These are phyloP conservation scores for Caiman crocodilus DNA, from an alignment of 2,797 vertebrate species.

Conservation along the genomic window DNA sequence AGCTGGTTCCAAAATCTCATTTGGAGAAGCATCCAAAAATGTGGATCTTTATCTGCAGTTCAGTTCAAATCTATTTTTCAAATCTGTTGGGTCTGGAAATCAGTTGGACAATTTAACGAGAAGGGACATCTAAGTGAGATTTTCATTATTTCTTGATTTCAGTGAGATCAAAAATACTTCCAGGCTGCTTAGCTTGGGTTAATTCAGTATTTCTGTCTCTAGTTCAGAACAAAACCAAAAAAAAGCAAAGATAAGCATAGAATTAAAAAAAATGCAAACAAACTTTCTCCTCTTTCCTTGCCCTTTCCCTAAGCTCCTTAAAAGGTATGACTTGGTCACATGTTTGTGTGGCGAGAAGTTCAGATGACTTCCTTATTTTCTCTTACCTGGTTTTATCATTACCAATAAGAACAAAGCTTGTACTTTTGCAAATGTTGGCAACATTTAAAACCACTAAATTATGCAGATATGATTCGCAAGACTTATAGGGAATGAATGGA, in stretches of 20 bases:
- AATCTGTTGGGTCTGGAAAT: constrained; percentile 62
- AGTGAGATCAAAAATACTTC: constrained; percentile 52
- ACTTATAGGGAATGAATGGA: neutral
- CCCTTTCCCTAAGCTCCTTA: neutral
- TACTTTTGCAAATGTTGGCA: neutral
- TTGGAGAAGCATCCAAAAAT: constrained; percentile 52
- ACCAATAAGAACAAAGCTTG: neutral
- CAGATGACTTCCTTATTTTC: fast-evolving
- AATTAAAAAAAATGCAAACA: neutral
- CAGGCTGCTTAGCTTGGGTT: neutral
- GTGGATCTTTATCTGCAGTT: constrained; percentile 65
- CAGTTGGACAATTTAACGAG: constrained; percentile 72
- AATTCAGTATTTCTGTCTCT: neutral
- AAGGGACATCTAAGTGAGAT: constrained; percentile 57
- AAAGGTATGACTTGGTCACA: neutral
- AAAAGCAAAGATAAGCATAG: neutral
- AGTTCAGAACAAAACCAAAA: neutral
- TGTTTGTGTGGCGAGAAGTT: neutral
- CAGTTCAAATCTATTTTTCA: constrained; percentile 32
- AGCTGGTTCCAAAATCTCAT: constrained; percentile 25
- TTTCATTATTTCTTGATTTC: constrained; percentile 53
- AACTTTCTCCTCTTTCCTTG: neutral
- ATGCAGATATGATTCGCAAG: neutral
- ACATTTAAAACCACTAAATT: neutral
- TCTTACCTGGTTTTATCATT: neutral